Conservation (phyloP, 2,888 invertebrate species). For the Trichogramma dendrolimi region DNA sequence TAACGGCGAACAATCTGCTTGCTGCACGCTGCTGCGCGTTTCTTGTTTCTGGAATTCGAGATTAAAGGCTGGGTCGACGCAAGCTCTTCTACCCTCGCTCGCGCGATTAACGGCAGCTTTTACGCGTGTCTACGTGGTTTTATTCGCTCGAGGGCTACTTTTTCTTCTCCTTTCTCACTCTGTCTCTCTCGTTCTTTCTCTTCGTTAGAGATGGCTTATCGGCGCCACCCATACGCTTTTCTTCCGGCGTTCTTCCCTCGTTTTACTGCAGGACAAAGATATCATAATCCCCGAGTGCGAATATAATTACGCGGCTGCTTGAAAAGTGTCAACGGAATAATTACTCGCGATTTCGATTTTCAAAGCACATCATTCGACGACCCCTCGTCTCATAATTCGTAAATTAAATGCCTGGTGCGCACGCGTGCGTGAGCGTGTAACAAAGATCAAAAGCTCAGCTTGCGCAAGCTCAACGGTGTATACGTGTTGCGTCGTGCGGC, state of each 20-base stretch:
- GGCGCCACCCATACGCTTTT: conserved; percentile 14
- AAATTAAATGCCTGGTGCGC: too few relatives aligned
- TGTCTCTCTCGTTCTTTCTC: conserved; percentile 16
- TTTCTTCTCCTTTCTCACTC: conserved; percentile 8
- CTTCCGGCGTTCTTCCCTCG: not conserved
- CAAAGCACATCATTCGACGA: too few relatives aligned
- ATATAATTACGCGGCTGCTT: too few relatives aligned
- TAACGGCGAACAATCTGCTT: conserved; percentile 13
- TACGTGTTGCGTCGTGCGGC: too few relatives aligned
- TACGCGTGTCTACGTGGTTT: conserved; percentile 11
- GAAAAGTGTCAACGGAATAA: too few relatives aligned
- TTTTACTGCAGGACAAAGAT: too few relatives aligned
- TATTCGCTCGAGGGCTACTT: conserved; percentile 19
- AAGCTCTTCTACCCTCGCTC: conserved; percentile 18
- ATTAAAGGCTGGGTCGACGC: conserved; percentile 22
- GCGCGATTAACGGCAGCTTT: conserved; percentile 24
- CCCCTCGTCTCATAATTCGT: too few relatives aligned
- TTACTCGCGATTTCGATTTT: too few relatives aligned
- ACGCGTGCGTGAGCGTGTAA: too few relatives aligned
- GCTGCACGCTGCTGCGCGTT: conserved; percentile 18
- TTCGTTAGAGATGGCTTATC: conserved; percentile 28
- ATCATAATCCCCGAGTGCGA: too few relatives aligned
- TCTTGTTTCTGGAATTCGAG: conserved; percentile 28
- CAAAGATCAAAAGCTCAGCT: too few relatives aligned
- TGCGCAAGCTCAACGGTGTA: too few relatives aligned